phyloP scores from a whole-genome alignment of 2,113 vertebrate species.

The Aspiorhynchus laticeps region DNA sequence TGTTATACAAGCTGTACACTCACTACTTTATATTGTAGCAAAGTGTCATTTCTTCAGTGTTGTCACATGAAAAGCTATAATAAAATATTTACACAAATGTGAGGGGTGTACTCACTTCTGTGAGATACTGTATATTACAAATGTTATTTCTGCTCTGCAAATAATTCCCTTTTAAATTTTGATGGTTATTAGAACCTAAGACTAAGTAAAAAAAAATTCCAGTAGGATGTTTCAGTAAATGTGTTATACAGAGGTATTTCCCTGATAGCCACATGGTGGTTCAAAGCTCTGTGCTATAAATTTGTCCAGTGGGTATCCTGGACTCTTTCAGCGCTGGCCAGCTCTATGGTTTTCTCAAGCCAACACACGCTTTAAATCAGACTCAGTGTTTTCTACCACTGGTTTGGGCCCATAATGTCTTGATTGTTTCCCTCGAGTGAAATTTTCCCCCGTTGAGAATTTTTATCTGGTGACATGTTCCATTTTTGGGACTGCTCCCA shows the following conservation, averaged over 20 bases:
- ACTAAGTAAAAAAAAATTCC: too few species aligned
- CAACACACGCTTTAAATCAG: background rate
- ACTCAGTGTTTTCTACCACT: background rate
- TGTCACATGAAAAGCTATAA: too few species aligned
- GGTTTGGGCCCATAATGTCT: background rate
- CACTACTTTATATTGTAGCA: too few species aligned
- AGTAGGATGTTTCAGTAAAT: background rate
- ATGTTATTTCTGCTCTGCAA: background rate
- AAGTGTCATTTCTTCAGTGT: too few species aligned
- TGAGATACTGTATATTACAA: too few species aligned
- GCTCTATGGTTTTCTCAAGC: background rate
- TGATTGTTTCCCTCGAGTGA: constrained; percentile 7
- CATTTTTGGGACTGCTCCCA: background rate
- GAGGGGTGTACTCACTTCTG: too few species aligned
- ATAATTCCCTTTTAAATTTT: background rate
- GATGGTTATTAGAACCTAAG: background rate
- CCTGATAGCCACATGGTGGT: constrained; percentile 11
- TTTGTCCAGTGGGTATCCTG: constrained; percentile 18
- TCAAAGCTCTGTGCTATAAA: constrained; percentile 7
- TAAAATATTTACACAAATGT: too few species aligned
- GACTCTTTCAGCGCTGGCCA: constrained; percentile 33
- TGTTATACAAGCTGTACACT: too few species aligned
- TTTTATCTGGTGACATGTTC: constrained; percentile 10
- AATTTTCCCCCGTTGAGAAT: background rate
- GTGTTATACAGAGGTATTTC: background rate